phyloP scores from a whole-genome alignment of 53 echinoderm and acorn worm genomes.

The Antedon mediterranea region DNA sequence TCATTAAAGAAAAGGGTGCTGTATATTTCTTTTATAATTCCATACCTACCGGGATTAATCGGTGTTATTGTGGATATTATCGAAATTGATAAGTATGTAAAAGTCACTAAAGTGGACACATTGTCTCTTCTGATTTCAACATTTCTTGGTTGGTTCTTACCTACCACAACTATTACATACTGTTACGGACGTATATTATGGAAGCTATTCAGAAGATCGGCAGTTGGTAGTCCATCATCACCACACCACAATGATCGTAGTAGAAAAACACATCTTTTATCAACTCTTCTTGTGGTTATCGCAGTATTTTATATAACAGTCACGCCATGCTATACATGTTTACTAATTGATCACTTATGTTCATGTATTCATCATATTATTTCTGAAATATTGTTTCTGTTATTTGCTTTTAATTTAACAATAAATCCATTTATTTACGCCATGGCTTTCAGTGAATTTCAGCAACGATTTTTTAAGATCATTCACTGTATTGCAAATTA shows the following conservation, averaged over 20 bases:
- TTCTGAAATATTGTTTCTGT: not conserved
- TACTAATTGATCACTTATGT: no score
- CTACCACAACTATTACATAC: not conserved
- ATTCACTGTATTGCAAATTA: not conserved
- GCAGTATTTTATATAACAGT: not conserved
- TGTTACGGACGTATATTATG: not conserved
- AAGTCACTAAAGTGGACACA: no score
- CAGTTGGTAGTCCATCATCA: not conserved
- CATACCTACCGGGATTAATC: no score
- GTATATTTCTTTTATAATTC: not conserved
- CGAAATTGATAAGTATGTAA: no score
- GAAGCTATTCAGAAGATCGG: not conserved
- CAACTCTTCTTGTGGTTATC: not conserved
- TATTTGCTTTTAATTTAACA: not conserved
- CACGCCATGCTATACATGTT: not conserved
- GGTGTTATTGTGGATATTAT: no score
- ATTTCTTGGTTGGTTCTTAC: not conserved
- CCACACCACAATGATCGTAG: not conserved
- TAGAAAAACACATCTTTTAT: not conserved
- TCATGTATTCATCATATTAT: not conserved
- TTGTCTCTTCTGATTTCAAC: not conserved
- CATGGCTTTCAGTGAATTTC: not conserved
- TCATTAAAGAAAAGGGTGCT: not conserved
- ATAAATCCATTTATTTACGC: not conserved
- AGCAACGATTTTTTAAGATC: not conserved